phyloP scores from a whole-genome alignment of 2,888 invertebrate genomes.

The Amaurobius ferox region DNA sequence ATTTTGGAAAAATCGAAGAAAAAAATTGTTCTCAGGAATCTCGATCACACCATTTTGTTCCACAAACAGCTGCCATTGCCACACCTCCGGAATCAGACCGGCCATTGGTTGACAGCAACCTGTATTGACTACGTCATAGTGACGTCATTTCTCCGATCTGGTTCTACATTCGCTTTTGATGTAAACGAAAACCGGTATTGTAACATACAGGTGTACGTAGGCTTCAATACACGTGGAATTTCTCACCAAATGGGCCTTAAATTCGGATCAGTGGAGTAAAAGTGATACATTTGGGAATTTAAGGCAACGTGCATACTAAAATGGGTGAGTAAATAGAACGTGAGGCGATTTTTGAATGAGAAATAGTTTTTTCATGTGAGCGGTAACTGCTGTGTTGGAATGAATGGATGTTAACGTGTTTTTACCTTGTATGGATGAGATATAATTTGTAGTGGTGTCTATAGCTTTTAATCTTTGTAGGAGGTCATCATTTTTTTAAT shows the following conservation, averaged over 20 bases:
- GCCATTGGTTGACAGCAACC: background rate
- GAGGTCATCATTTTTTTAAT: too few relatives aligned
- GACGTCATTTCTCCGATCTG: background rate
- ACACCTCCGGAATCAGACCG: background rate
- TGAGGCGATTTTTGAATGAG: background rate
- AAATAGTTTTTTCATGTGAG: too few relatives aligned
- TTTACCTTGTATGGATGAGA: background rate
- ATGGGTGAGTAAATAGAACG: background rate
- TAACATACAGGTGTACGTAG: background rate
- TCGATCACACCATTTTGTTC: background rate
- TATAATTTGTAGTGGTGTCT: background rate
- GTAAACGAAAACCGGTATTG: slow-evolving; percentile 10
- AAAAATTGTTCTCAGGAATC: background rate
- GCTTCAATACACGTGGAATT: slow-evolving; percentile 5
- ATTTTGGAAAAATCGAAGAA: too few relatives aligned
- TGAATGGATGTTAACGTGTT: too few relatives aligned
- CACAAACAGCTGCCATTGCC: background rate
- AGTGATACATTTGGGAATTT: background rate
- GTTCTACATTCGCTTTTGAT: background rate
- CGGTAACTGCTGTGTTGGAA: too few relatives aligned
- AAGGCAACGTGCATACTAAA: background rate
- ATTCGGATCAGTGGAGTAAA: slow-evolving; percentile 2
- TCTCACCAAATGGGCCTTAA: background rate
- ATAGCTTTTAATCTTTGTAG: too few relatives aligned
- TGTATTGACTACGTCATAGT: background rate